Conservation (phyloP, 2,797 vertebrate genomes). For the Ibycter americanus region DNA sequence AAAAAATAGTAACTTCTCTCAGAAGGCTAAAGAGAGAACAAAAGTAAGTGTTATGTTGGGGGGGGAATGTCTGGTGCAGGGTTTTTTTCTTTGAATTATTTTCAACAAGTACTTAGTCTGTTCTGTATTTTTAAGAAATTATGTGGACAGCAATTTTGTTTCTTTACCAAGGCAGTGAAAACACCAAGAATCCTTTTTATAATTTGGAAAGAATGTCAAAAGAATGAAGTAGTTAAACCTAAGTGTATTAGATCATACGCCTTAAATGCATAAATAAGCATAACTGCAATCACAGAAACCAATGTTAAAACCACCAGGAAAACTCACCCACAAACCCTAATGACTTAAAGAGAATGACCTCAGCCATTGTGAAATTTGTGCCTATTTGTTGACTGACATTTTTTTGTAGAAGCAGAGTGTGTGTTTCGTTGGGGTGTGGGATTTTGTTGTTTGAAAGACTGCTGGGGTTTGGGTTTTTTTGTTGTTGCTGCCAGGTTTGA, state of each 20-base stretch:
- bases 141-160: slow-evolving; percentile 77
- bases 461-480: neutral
- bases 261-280: slow-evolving; percentile 78
- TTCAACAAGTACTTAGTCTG: slow-evolving; percentile 53
- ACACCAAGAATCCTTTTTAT: slow-evolving; percentile 77
- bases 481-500: neutral
- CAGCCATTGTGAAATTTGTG: slow-evolving; percentile 73
- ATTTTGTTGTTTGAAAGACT: slow-evolving; percentile 23
- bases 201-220: slow-evolving; percentile 79
- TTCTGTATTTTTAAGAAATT: slow-evolving; percentile 69
- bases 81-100: slow-evolving; percentile 8
- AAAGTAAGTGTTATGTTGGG: neutral
- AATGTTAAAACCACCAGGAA: slow-evolving; percentile 70
- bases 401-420: slow-evolving; percentile 33
- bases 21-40: neutral
- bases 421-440: slow-evolving; percentile 30
- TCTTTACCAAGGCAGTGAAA: slow-evolving; percentile 78
- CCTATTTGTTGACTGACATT: slow-evolving; percentile 60
- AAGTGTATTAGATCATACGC: slow-evolving; percentile 76
- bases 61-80: neutral
- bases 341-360: slow-evolving; percentile 61
- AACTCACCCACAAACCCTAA: slow-evolving; percentile 54
- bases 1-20: neutral
- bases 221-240: slow-evolving; percentile 77
- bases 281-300: slow-evolving; percentile 74